Base-by-base conservation (phyloP, 2,113 vertebrate species). In the Illadopsis cleaveri region DNA sequence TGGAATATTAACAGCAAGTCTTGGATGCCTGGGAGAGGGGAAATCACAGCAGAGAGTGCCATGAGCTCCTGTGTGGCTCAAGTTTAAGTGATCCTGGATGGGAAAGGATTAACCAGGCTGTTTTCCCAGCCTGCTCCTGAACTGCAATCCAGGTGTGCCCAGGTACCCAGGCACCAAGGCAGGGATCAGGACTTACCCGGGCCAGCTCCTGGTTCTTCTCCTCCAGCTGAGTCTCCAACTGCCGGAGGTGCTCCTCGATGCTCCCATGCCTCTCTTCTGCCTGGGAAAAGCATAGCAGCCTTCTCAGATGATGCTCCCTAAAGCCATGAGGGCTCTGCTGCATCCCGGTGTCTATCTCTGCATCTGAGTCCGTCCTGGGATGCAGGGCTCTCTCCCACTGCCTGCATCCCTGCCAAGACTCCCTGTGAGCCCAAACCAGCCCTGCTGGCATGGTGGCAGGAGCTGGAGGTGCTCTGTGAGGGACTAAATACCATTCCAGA, bases 181-280 rank as follows among this genome's bases (percentile, higher is more conserved):
- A 37, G 58, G 11, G n/a, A 31, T 40, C 47, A 82, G 47, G 30
- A 76, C 99, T 98, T 93, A 99, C 99, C 98, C 99, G 98, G 68
- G 98, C 98, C 83, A 99, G 98, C 96, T 99, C 99, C 98, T 99
- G 99, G 98, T 99, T 99, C 98, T 99, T 99, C 97, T 99, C 99
- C 89, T 99, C 99, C 91, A 99, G 98, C 97, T 99, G 99, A 45
- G 98, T 98, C 97, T 99, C 99, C 97, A 99, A 98, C 97, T 99
- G 99, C 95, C 99, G 96, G 80, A 99, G 98, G 20, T 99, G 98
- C 96, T 99, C 99, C 96, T 99, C 99, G 27, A 99, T 98, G 85
- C 98, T 99, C 94, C 99, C 99, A 10, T 99, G 99, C 53, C 99
- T 98, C 87, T 99, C 99, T 95, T 99, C 99, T 64, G 99, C 99